phyloP scores from a whole-genome alignment of 2,113 vertebrate species.

The Mungos mungo region DNA sequence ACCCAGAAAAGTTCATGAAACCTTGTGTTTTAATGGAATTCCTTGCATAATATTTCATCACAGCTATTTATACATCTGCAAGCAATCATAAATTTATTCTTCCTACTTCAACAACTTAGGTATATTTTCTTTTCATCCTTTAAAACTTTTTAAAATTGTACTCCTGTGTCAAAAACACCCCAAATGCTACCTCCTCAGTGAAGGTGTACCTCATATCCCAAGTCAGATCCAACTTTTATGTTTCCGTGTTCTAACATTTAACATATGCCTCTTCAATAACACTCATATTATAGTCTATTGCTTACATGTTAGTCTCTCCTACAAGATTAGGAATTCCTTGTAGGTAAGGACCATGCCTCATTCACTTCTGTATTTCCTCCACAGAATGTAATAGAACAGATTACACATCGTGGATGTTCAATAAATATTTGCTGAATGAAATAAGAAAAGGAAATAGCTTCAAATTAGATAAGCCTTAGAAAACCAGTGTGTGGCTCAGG shows the following conservation, averaged over 20 bases:
- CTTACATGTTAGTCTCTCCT: background rate
- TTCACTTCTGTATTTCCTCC: conserved; percentile 48
- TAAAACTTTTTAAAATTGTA: background rate
- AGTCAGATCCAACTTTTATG: background rate
- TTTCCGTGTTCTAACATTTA: background rate
- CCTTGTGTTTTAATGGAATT: background rate
- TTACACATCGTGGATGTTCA: conserved; percentile 30
- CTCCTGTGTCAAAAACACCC: background rate
- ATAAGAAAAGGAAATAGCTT: conserved; percentile 71
- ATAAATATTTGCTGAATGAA: conserved; percentile 70
- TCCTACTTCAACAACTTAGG: background rate
- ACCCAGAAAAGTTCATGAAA: background rate
- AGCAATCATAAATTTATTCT: background rate
- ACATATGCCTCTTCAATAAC: background rate
- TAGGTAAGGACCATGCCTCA: conserved; percentile 2
- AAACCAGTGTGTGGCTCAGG: conserved; percentile 19
- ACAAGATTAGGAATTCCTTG: conserved; percentile 50
- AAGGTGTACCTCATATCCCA: background rate
- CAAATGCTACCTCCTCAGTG: background rate
- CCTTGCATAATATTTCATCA: background rate
- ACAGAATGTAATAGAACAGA: conserved; percentile 61
- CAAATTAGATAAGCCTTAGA: conserved; percentile 63
- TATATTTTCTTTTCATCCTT: background rate
- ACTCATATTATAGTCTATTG: background rate
- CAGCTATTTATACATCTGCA: background rate